These are phyloP conservation scores for Papilio gigon DNA, from an alignment of 2,888 invertebrate species.

Conservation along the genomic window DNA sequence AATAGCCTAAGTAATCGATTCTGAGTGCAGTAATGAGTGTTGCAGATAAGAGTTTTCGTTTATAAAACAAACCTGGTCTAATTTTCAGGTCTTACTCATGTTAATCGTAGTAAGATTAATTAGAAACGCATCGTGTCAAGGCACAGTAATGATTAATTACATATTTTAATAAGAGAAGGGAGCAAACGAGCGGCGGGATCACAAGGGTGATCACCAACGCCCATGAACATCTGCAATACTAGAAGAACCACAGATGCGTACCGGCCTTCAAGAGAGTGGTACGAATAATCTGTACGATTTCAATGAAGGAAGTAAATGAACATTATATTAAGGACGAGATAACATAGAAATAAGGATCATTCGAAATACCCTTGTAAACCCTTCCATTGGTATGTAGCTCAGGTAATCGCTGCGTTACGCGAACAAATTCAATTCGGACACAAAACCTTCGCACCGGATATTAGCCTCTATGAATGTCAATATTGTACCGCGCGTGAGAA, in stretches of 20 bases:
- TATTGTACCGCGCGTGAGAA: neutral
- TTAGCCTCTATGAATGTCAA: slow-evolving; percentile 29
- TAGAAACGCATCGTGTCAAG: neutral
- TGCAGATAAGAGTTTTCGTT: no score
- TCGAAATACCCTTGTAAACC: neutral
- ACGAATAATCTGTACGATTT: no score
- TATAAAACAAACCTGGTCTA: neutral
- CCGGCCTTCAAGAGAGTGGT: no score
- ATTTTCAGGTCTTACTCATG: neutral
- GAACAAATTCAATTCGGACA: slow-evolving; percentile 19
- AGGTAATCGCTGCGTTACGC: slow-evolving; percentile 26
- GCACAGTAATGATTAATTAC: neutral
- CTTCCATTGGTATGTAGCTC: slow-evolving; percentile 11
- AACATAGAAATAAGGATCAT: neutral
- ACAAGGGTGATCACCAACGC: no score
- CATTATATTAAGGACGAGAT: neutral
- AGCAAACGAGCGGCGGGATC: no score
- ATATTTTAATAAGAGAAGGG: no score
- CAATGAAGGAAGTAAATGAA: neutral
- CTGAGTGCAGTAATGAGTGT: no score
- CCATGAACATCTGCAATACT: no score
- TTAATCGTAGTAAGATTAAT: neutral
- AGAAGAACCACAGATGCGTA: no score
- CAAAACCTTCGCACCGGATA: slow-evolving; percentile 19
- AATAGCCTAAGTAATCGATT: no score